Conservation (phyloP, 2,797 vertebrate species). For the Peromyscus eremicus region DNA sequence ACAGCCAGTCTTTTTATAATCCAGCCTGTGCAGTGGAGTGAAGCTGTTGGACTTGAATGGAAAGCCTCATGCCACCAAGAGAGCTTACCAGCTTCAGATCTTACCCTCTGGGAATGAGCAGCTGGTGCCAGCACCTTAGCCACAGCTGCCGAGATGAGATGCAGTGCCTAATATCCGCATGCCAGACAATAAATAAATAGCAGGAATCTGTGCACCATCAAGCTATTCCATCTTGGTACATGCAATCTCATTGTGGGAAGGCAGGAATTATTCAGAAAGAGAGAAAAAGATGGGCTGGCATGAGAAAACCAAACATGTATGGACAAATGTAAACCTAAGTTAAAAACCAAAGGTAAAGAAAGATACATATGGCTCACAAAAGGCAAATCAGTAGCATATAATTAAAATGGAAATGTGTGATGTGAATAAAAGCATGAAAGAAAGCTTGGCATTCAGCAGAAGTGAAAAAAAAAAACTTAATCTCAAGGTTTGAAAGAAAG, state of each 20-base stretch:
- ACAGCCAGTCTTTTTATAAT: conserved; percentile 42
- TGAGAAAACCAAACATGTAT: not conserved
- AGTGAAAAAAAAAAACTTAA: not conserved
- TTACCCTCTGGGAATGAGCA: not conserved
- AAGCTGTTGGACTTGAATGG: not conserved
- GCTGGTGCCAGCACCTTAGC: not conserved
- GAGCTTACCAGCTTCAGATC: not conserved
- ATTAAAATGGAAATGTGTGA: not conserved
- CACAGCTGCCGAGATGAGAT: not conserved
- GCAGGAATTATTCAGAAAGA: conserved; percentile 10
- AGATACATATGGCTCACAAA: not conserved
- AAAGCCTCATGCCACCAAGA: not conserved
- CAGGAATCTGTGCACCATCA: not conserved
- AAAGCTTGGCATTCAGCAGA: not conserved
- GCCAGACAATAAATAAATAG: not conserved
- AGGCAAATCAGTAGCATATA: not conserved
- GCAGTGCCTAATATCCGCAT: conserved; percentile 1
- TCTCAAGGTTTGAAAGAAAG: not conserved
- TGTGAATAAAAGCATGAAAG: not conserved
- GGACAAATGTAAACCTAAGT: conserved; percentile 19
- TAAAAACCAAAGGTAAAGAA: conserved; percentile 6
- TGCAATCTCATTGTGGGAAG: not conserved
- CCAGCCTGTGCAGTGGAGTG: not conserved
- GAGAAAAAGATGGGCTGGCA: not conserved
- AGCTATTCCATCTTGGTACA: not conserved